Base-by-base conservation (phyloP, 2,113 vertebrate species). In the Chaetura pelagica region DNA sequence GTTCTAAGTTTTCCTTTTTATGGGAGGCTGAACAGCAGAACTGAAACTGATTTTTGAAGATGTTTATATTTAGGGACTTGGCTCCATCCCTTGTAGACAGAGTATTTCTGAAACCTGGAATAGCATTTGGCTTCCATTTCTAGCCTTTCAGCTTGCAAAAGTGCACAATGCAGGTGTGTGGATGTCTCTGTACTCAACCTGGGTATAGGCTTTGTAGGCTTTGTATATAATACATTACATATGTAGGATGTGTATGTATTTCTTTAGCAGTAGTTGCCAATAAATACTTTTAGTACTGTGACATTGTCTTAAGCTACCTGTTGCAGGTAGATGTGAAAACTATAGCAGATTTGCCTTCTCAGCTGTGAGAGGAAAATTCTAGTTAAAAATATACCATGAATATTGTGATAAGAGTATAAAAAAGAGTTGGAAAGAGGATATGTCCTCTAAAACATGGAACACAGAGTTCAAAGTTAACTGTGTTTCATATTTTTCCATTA, bases 401-500 rank as follows among this genome's bases (percentile, higher is more conserved):
- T 32, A 63, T 19, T 68, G 30, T 67, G 17, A n/a, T 48, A 35
- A 67, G 88, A 62, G 10, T 42, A 72, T 29, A 74, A 80, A 80
- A 48, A 73, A 61, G 8, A 64, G 9, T 46, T 61, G 49, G 42
- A 66, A 67, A 67, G 54, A 77, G 27, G 38, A 22, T 49, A 14
- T 15, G 20, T 68, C 30, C 73, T 78, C 57, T 62, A 72, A 61
- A 85, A 75, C 14, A 34, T 19, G 26, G 15, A 83, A n/a, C 34
- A 49, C 4, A 30, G 83, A 89, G 34, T 87, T 68, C 2, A 8
- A 90, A 94, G 68, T 62, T 92, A 91, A 95, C 83, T 2, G 4
- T 84, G n/a, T 85, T 84, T 95, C 88, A 79, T 94, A 87, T 89
- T 96, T 95, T 95, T 69, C 71, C 54, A 9, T 66, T 80, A 90